These are phyloP conservation scores for Conomelus anceps DNA, from an alignment of 2,888 invertebrate genomes.

Conservation along the genomic window DNA sequence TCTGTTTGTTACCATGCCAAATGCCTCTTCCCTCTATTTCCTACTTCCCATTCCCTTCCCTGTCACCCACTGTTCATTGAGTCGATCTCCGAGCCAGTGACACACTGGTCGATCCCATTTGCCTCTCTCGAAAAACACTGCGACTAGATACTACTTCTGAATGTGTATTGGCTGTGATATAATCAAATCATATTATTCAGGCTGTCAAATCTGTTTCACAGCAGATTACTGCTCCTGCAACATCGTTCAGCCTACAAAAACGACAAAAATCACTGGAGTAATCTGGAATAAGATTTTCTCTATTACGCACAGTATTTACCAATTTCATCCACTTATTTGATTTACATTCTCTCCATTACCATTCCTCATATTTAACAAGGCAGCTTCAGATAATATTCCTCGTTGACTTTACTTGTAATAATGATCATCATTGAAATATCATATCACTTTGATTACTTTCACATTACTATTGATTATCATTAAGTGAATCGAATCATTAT, in stretches of 20 bases:
- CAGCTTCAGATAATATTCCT: no score
- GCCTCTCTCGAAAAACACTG: not conserved
- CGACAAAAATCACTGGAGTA: not conserved
- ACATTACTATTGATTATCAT: no score
- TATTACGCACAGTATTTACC: not conserved
- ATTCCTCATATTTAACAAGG: no score
- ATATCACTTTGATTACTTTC: no score
- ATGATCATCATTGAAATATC: no score
- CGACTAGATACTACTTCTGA: not conserved
- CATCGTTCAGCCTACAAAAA: not conserved
- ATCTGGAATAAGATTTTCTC: not conserved
- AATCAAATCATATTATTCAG: not conserved
- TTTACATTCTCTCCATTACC: no score
- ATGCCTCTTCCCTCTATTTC: not conserved
- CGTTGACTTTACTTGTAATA: no score
- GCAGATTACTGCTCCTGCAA: not conserved
- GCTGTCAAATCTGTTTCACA: not conserved
- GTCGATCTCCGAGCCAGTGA: not conserved
- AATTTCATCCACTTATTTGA: no score
- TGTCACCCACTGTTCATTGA: not conserved
- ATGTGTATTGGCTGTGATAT: not conserved
- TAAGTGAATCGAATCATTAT: no score
- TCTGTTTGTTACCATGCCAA: not conserved
- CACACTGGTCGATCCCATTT: not conserved
- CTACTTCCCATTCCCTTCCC: not conserved